Evolutionary conservation across 2,797 vertebrate genomes (phyloP), one percentile per base, ranked within the genome.

Genomic region (Taeniopygia guttata): DNA sequence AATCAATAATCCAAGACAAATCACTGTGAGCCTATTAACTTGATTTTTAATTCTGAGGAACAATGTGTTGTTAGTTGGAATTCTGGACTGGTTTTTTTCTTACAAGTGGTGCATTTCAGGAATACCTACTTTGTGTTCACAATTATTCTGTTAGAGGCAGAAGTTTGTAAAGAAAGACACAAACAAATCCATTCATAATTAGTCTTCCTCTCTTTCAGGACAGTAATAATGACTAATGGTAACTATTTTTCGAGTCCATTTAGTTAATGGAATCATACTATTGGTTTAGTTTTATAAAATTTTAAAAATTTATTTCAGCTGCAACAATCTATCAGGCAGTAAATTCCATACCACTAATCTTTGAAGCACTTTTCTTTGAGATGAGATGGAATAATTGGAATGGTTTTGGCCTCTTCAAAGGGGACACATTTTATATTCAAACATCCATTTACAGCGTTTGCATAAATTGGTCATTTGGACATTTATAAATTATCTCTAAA

Each of bases 1-100:
- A 92, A 95, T 95, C 92, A 96, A 95, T 91, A 92, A 92, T 58
- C 40, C 5, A 27, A 91, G 91, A 72, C 40, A 91, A 97, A 85
- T 96, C 93, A 74, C 74, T 42, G 40, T 42, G 48, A 92, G 62
- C 36, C 60, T 84, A 70, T 95, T 94, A 96, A 83, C 74, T 85
- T 7, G 13, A 25, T 80, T 63, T 96, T 94, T 95, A 95, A 95
- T 72, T 69, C 91, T 69, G n/a, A 72, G 25, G 38, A 92, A 32
- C 49, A 40, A 75, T 89, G 94, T 93, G 70, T 89, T 23, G 30
- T 95, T 96, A 59, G 23, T 52, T 96, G 46, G 55, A 95, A 95
- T 91, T 93, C 76, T 64, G 51, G 75, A 40, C 69, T 89, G 68
- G 2, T 70, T 76, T 48, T 87, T 58, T 46, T 60, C 46, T 80